Conservation (phyloP, 2,113 vertebrate species). For the Hymenochirus boettgeri region DNA sequence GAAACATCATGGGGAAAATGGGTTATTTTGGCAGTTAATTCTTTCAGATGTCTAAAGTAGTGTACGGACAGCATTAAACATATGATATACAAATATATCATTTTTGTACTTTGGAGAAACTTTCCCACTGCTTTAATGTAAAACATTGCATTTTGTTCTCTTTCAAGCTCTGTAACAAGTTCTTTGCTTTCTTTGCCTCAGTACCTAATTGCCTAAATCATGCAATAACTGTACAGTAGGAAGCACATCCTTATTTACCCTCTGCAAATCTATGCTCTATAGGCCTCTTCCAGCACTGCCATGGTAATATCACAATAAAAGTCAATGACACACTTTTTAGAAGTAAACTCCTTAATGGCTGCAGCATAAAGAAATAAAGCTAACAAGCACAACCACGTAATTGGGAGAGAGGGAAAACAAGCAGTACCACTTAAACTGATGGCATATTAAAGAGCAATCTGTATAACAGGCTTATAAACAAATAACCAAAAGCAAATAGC, state of each 20-base stretch:
- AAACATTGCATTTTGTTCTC: too few species aligned
- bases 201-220: slow-evolving; percentile 37
- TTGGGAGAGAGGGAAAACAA: slow-evolving; percentile 42
- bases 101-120: too few species aligned
- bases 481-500: slow-evolving; percentile 14
- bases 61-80: too few species aligned
- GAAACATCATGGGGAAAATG: too few species aligned
- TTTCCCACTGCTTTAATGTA: too few species aligned
- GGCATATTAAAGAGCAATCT: slow-evolving; percentile 38
- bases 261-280: slow-evolving; percentile 24
- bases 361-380: slow-evolving; percentile 39
- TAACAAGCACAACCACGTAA: slow-evolving; percentile 42
- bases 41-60: too few species aligned
- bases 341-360: slow-evolving; percentile 38
- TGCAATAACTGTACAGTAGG: slow-evolving; percentile 20
- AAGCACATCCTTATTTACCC: slow-evolving; percentile 34
- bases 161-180: not conserved
- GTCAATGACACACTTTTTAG: slow-evolving; percentile 42
- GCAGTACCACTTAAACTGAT: slow-evolving; percentile 38
- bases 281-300: slow-evolving; percentile 29
- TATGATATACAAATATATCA: too few species aligned
- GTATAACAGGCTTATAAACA: slow-evolving; percentile 7
- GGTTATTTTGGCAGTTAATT: too few species aligned
- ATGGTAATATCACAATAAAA: slow-evolving; percentile 33
- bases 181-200: slow-evolving; percentile 28